phyloP scores from a whole-genome alignment of 2,797 vertebrate species.

The Molothrus aeneus region DNA sequence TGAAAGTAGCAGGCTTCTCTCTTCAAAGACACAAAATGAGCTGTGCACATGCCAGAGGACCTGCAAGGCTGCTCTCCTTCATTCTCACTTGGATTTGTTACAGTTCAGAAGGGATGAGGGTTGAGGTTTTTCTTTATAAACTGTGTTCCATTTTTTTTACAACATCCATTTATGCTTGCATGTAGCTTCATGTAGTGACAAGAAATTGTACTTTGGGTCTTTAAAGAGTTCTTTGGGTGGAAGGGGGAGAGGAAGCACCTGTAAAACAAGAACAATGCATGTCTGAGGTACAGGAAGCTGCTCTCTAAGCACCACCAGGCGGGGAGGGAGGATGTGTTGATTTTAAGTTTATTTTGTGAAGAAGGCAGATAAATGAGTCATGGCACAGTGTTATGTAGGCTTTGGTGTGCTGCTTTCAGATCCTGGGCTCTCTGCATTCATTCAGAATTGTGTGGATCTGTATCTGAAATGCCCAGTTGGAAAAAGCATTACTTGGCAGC shows the following conservation, averaged over 20 bases:
- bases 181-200: neutral
- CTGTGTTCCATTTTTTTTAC: neutral
- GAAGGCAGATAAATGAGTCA: neutral
- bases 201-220: constrained; percentile 17
- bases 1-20: neutral
- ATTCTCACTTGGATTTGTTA: neutral
- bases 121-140: neutral
- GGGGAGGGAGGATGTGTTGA: constrained; percentile 38
- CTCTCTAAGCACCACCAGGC: constrained; percentile 59
- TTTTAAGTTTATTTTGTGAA: constrained; percentile 24
- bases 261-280: constrained; percentile 82
- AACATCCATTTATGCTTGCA: neutral
- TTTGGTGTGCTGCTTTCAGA: neutral
- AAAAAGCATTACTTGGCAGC: neutral
- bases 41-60: neutral
- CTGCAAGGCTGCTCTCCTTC: neutral
- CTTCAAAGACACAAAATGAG: neutral
- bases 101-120: neutral
- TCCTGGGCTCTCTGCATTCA: neutral
- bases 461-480: neutral
- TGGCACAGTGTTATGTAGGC: neutral
- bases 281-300: constrained; percentile 83
- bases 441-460: neutral
- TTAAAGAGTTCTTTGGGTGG: constrained; percentile 39
- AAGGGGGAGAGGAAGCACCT: constrained; percentile 87